Conservation (phyloP, 1,140 invertebrate species). For the Theocolax elegans region DNA sequence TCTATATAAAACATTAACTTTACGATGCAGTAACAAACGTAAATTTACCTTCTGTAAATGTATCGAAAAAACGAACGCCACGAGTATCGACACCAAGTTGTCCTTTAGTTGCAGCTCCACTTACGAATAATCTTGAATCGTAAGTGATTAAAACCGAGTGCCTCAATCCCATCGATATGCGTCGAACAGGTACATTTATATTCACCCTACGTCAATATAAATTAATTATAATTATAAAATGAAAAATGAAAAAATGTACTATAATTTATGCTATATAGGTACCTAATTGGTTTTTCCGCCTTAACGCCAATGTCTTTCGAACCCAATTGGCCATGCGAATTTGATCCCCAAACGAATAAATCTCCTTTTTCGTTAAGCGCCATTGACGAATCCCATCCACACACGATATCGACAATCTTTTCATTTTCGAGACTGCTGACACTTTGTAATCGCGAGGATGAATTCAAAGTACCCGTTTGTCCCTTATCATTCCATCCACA, state of each 20-base stretch:
- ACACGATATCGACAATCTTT: slow-evolving; percentile 70
- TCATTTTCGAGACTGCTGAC: slow-evolving; percentile 52
- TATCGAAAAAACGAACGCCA: neutral
- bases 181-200: slow-evolving; percentile 38
- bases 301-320: neutral
- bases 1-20: neutral
- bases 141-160: slow-evolving; percentile 77
- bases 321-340: slow-evolving; percentile 79
- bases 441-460: slow-evolving; percentile 47
- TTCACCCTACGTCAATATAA: too few relatives aligned
- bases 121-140: slow-evolving; percentile 71
- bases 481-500: slow-evolving; percentile 90
- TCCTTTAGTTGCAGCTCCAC: slow-evolving; percentile 74
- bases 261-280: slow-evolving; percentile 19
- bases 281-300: slow-evolving; percentile 10
- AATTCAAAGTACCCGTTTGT: slow-evolving; percentile 74
- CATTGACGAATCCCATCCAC: slow-evolving; percentile 80
- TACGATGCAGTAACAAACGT: too few relatives aligned
- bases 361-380: slow-evolving; percentile 74
- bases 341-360: slow-evolving; percentile 81
- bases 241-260: too few relatives aligned
- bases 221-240: too few relatives aligned
- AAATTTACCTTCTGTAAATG: slow-evolving; percentile 4
- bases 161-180: slow-evolving; percentile 70
- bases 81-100: slow-evolving; percentile 70